A percentile compares a stretch with the other conserved stretches of the same genome.
These are phyloP conservation scores for Bilobella aurantiaca DNA, from an alignment of 1,140 invertebrate genomes.

Conservation along the genomic window DNA sequence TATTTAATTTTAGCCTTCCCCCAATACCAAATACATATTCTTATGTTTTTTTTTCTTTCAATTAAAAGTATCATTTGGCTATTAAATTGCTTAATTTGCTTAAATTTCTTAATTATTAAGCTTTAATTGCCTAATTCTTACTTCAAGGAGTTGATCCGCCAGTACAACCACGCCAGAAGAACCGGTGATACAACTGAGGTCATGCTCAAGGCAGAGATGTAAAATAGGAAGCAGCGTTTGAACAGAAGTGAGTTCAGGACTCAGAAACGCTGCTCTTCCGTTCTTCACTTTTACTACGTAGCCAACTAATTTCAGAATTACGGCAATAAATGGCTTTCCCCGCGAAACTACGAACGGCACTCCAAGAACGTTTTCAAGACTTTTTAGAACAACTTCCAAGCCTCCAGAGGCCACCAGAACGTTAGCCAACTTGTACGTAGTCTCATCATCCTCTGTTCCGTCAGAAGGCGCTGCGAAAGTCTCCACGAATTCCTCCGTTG, in stretches of 20 bases:
- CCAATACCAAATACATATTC: no score
- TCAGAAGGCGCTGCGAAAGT: constrained; percentile 78
- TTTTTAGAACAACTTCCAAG: constrained; percentile 51
- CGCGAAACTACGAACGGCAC: constrained; percentile 59
- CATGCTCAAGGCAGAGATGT: constrained; percentile 38
- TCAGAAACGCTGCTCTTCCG: constrained; percentile 44
- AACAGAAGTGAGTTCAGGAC: constrained; percentile 42
- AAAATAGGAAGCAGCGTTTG: constrained; percentile 43
- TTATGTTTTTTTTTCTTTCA: no score
- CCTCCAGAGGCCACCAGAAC: constrained; percentile 36
- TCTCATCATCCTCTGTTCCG: constrained; percentile 85
- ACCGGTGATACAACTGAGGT: constrained; percentile 29
- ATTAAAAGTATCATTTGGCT: no score
- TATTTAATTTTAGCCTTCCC: no score
- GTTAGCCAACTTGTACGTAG: constrained; percentile 69
- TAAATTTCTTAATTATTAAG: no score
- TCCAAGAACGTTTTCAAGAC: constrained; percentile 44
- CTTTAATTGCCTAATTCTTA: no score
- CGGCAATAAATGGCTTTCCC: constrained; percentile 67
- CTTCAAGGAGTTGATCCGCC: constrained; percentile 69
- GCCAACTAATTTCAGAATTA: constrained; percentile 71
- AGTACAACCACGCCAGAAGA: constrained; percentile 40
- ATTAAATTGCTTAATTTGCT: no score
- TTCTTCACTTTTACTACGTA: constrained; percentile 62
- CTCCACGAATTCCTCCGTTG: constrained; percentile 96